Base-by-base conservation (phyloP, 2,888 invertebrate species). In the Dascillus cervinus region DNA sequence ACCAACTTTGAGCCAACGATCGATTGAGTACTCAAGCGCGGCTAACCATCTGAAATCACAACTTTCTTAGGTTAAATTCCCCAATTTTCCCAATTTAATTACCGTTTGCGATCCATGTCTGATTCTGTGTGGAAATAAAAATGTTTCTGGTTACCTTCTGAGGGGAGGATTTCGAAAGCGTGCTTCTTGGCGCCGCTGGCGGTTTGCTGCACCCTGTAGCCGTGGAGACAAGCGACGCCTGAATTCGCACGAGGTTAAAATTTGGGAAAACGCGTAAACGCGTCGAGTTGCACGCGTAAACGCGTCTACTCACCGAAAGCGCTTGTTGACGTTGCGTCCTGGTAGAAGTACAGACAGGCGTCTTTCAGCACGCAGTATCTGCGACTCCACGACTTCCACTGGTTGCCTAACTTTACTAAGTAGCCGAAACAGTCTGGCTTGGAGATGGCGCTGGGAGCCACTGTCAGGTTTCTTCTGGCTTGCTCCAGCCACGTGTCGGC, bases 21-120 rank as follows among this genome's bases (percentile, higher is more conserved):
- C 91, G 67, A 94, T 92, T 36, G 92, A 91, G 62, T 90, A 92
- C 64, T 92, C 92, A 58, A 92, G 66, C 38, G 91, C 91, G 41
- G 91, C 88, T 63, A 92, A 76, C 92, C 92, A 94, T 53, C 92
- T 92, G 67, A 11, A 70, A 73, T 48, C 37, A 50, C 55, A 44
- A 48, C 5, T 19, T 19, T 19, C 8, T 8, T 6, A 19, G 8
- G 8, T 6, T 19, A 8, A 19, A 6, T 5, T 23, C 9, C 11
- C 5, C 17, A 17, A 17, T 6, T 17, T 17, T 6, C 24, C 15
- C 5, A 19, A 23, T 28, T 23, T 34, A 13, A 46, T 51, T 58
- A 92, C 94, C 92, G 79, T 69, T 90, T 90, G 61, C 86, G 87
- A 58, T 95, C 95, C 73, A 90, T 86, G 65, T 95, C 94, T 6